Base-by-base conservation (phyloP, 2,113 vertebrate species). In the Cyphomyrus discorhynchus region DNA sequence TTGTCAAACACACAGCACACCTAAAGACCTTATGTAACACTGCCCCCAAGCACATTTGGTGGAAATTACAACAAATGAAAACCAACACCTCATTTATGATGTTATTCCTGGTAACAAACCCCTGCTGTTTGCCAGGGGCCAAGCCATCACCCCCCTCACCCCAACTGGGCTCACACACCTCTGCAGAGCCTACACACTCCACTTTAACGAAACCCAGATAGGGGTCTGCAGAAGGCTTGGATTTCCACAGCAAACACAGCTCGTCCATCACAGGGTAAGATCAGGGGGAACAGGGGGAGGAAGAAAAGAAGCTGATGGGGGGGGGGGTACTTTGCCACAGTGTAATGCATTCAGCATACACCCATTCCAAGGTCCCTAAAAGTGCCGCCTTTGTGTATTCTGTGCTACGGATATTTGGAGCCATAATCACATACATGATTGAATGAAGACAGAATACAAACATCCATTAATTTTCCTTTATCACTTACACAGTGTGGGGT, bases 41-140 rank as follows among this genome's bases (percentile, higher is more conserved):
- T 7, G 7, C 74, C 74, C 35, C 74, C 8, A 17, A 89, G 74
- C 92, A 93, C 93, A 94, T 94, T 95, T 94, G 93, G 93, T 94
- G 94, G 94, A 94, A 94, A 95, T 95, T 95, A 93, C 95, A 95
- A 94, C 89, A 93, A 95, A 93, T 93, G 93, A 95, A 95, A 94
- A 93, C 91, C 92, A 95, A 95, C 94, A 95, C 94, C 94, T 95
- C 93, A 93, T 95, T 94, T 94, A 92, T 93, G 91, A 91, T 95
- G 94, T 95, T 95, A 93, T 93, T 95, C 89, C 93, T 94, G 92
- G 92, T 94, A 94, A 95, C 92, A 93, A 94, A 95, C 93, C 92
- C 92, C 93, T 92, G 93, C 94, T 93, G 92, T 74, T 92, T 92
- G 90, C 91, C 91, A 91, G 92, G 85, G 19, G 89, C 88, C 88